Conservation (phyloP, 2,113 vertebrate genomes). For the Struthidea cinerea region DNA sequence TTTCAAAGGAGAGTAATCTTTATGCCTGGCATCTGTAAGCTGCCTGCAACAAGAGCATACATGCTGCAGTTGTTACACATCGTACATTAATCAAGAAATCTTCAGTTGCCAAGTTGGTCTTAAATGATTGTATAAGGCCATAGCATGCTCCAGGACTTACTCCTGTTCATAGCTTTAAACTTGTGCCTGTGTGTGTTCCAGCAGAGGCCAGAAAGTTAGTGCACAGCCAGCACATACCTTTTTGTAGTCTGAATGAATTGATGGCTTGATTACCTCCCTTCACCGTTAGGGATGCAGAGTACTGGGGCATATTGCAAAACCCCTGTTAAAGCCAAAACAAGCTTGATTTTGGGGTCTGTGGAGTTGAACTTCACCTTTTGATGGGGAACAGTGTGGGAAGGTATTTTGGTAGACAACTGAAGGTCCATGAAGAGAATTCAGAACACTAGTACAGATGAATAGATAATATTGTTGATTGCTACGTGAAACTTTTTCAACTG, state of each 20-base stretch:
- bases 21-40: not conserved
- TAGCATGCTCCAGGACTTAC: not conserved
- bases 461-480: not conserved
- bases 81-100: not conserved
- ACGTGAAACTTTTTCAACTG: not conserved
- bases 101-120: not conserved
- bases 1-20: not conserved
- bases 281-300: fast-evolving
- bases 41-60: not conserved
- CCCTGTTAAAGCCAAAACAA: not conserved
- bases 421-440: not conserved
- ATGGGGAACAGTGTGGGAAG: not conserved
- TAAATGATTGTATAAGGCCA: not conserved
- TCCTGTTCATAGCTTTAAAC: not conserved
- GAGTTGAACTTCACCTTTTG: not conserved
- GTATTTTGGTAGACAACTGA: not conserved
- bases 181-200: not conserved
- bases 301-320: not conserved
- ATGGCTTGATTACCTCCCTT: not conserved
- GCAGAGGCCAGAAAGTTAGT: not conserved
- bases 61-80: not conserved
- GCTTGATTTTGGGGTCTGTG: not conserved
- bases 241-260: not conserved
- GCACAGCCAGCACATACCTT: not conserved
- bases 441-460: not conserved